These are phyloP conservation scores for Spea bombifrons DNA, from an alignment of 2,113 vertebrate species.

Conservation along the genomic window DNA sequence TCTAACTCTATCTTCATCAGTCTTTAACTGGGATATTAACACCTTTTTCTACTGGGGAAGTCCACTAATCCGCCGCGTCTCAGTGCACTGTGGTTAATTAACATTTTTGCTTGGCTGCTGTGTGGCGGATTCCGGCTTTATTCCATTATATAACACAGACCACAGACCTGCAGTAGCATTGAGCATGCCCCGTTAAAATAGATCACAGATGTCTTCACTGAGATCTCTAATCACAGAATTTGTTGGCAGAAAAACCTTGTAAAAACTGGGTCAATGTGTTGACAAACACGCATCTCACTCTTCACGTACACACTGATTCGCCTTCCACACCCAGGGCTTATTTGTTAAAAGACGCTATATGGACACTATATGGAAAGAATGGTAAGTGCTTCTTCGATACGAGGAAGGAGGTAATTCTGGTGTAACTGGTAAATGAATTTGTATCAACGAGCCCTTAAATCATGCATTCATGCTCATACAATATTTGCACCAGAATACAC, in stretches of 20 bases:
- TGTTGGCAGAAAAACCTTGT: constrained; percentile 43
- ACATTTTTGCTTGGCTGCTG: constrained; percentile 7
- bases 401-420: background rate
- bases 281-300: constrained; percentile 24
- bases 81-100: background rate
- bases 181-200: constrained; percentile 44
- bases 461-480: too few relatives aligned
- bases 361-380: background rate
- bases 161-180: constrained; percentile 6
- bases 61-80: background rate
- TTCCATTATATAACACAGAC: constrained; percentile 32
- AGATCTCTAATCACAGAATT: constrained; percentile 49
- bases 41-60: background rate
- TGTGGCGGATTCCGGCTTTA: background rate
- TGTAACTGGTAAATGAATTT: background rate
- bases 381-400: background rate
- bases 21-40: background rate
- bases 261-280: constrained; percentile 45
- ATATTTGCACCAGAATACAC: too few relatives aligned
- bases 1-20: background rate
- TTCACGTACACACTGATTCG: constrained; percentile 1
- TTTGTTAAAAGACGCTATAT: background rate
- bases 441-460: background rate
- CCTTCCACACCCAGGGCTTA: constrained; percentile 2
- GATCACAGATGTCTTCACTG: constrained; percentile 38